Conservation (phyloP, 2,113 vertebrate species). For the Pollimyrus isidori region DNA sequence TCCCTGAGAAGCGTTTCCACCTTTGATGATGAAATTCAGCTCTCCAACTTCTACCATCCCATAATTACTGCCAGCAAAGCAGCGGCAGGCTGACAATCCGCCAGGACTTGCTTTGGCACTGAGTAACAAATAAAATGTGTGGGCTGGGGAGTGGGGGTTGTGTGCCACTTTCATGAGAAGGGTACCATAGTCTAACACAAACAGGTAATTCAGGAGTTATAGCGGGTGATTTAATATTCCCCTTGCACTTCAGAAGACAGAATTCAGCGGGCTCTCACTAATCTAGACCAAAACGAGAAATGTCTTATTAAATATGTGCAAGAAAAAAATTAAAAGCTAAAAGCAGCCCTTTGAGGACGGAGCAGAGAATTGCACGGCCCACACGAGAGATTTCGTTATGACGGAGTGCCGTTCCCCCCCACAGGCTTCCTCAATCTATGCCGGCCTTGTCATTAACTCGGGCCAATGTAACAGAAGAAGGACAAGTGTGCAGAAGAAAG, state of each 20-base stretch:
- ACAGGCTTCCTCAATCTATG: slow-evolving; percentile 14
- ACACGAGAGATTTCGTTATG: slow-evolving; percentile 12
- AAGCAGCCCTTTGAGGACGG: background rate
- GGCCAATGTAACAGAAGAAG: slow-evolving; percentile 7
- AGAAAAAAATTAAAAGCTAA: background rate
- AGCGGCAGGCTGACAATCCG: background rate
- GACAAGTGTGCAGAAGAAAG: slow-evolving; percentile 13
- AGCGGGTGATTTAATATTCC: slow-evolving; percentile 15
- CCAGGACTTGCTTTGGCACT: background rate
- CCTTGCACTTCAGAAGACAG: slow-evolving; percentile 6
- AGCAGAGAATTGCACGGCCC: background rate
- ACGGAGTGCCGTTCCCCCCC: background rate
- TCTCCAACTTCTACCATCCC: background rate
- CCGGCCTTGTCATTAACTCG: slow-evolving; percentile 17
- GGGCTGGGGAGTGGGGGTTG: background rate
- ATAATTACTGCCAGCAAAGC: slow-evolving; percentile 6
- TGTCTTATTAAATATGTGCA: slow-evolving; percentile 15
- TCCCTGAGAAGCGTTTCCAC: slow-evolving; percentile 14
- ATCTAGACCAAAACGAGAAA: background rate
- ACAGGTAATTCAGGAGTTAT: slow-evolving; percentile 2
- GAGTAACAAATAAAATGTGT: background rate
- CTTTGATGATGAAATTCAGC: background rate
- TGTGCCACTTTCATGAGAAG: background rate
- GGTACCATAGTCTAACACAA: background rate
- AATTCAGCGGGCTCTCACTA: background rate